Conservation (phyloP, 1,140 invertebrate species). For the Anadara kagoshimensis region DNA sequence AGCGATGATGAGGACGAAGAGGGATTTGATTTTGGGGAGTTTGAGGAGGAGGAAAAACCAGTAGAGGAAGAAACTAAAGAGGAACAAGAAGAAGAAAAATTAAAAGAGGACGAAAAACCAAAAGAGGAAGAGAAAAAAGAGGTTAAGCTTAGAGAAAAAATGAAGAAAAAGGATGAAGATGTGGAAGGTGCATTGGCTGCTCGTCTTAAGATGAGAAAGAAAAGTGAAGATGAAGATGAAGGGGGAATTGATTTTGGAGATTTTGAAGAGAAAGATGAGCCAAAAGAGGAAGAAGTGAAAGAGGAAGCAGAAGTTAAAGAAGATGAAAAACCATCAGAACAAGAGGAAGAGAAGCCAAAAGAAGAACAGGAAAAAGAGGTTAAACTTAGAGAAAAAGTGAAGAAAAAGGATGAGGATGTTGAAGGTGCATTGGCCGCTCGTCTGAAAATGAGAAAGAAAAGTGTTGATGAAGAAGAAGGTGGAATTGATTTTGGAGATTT, state of each 20-base stretch:
- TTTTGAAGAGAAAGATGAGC: slow-evolving; percentile 1
- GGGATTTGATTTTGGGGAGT: slow-evolving; percentile 10
- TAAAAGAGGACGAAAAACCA: slow-evolving; percentile 14
- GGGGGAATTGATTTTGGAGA: slow-evolving; percentile 16
- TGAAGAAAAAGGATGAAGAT: slow-evolving; percentile 19
- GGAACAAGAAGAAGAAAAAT: background rate
- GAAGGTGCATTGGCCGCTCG: background rate
- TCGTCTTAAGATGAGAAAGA: slow-evolving; percentile 2
- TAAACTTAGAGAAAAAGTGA: background rate
- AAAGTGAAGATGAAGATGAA: slow-evolving; percentile 4
- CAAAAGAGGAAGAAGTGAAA: slow-evolving; percentile 20
- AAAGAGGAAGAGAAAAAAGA: slow-evolving; percentile 9
- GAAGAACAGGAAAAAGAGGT: slow-evolving; percentile 10
- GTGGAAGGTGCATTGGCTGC: slow-evolving; percentile 4
- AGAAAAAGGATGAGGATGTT: slow-evolving; percentile 22
- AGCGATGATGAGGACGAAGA: background rate
- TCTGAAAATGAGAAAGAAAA: slow-evolving; percentile 7
- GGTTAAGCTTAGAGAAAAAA: background rate
- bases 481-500: slow-evolving; percentile 19
- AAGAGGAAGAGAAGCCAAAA: slow-evolving; percentile 4
- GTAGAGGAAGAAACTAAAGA: slow-evolving; percentile 18
- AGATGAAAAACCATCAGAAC: background rate
- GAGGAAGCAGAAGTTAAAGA: slow-evolving; percentile 24
- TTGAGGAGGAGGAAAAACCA: slow-evolving; percentile 16
- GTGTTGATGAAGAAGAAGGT: background rate